A percentile compares a stretch with the other conserved stretches of the same genome.
Evolutionary conservation across 23 tunicate species (phyloP).

Genomic region (Trididemnum nubilum): DNA sequence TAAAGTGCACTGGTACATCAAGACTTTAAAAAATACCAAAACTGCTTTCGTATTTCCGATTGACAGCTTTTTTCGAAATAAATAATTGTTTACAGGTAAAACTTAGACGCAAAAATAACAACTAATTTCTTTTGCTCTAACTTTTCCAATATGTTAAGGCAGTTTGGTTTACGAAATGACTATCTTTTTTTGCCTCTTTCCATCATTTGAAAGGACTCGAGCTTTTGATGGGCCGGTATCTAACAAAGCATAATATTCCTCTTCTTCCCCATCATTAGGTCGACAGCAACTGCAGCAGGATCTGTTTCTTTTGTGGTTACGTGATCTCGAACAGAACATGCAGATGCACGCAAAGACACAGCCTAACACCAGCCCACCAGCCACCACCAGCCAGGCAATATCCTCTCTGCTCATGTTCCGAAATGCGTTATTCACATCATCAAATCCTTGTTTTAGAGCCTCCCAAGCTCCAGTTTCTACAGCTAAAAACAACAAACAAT

Average conservation of each 20-base stretch:
- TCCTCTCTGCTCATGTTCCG: slow-evolving; percentile 6
- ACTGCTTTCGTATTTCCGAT: too few relatives aligned
- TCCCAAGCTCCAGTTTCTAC: slow-evolving; percentile 17
- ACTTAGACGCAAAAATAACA: too few relatives aligned
- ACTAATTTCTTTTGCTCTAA: too few relatives aligned
- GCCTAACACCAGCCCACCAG: slow-evolving; percentile 13
- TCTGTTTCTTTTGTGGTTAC: neutral
- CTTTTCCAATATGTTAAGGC: too few relatives aligned
- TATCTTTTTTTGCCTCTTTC: too few relatives aligned
- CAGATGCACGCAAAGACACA: slow-evolving; percentile 20
- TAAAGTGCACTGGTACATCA: too few relatives aligned
- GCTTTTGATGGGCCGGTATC: too few relatives aligned
- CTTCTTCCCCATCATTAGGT: slow-evolving; percentile 16
- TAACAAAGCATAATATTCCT: slow-evolving; percentile 39
- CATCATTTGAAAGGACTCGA: too few relatives aligned
- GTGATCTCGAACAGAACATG: slow-evolving; percentile 9
- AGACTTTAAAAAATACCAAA: too few relatives aligned
- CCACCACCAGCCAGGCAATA: slow-evolving; percentile 23
- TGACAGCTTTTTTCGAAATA: too few relatives aligned
- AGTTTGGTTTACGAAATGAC: too few relatives aligned
- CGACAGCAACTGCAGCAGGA: slow-evolving; percentile 22
- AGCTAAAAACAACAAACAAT: neutral
- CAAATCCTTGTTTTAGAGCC: slow-evolving; percentile 14
- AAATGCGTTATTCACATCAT: slow-evolving; percentile 17
- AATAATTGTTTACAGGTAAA: too few relatives aligned